Conservation (phyloP, 2,888 invertebrate species). For the Caenorhabditis imperialis region DNA sequence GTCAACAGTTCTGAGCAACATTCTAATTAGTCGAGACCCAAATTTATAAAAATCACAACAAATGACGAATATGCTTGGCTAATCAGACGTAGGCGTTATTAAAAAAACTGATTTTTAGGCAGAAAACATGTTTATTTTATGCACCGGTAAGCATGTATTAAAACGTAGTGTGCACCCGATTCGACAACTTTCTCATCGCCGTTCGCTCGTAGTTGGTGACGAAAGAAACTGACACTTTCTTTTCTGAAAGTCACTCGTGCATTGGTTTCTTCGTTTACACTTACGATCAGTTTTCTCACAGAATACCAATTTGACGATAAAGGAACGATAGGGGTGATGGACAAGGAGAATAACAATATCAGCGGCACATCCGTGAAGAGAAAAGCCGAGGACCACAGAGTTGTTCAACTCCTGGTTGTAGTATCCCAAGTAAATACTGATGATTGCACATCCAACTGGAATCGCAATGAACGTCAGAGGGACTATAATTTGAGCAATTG, state of each 20-base stretch:
- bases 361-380: conserved; percentile 30
- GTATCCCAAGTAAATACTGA: conserved; percentile 13
- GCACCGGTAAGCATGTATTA: no score
- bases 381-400: conserved; percentile 16
- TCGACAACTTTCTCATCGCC: no score
- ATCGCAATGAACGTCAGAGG: conserved; percentile 10
- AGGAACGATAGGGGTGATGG: conserved; percentile 34
- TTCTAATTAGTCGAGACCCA: no score
- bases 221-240: conserved; percentile 2
- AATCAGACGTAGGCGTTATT: no score
- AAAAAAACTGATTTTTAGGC: no score
- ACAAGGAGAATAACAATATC: conserved; percentile 21
- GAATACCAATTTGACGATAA: conserved; percentile 17
- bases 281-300: conserved; percentile 25
- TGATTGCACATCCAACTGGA: conserved; percentile 10
- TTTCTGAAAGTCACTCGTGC: neutral
- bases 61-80: no score
- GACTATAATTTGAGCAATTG: conserved; percentile 16
- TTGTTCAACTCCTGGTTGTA: conserved; percentile 30
- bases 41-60: no score
- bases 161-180: no score
- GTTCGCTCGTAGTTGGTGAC: no score
- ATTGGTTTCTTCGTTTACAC: conserved; percentile 7
- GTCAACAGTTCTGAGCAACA: no score
- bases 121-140: no score